A percentile compares a stretch with the other conserved stretches of the same genome.
Evolutionary conservation across 1,140 invertebrate genomes (phyloP).

Genomic region (Sitodiplosis mosellana): DNA sequence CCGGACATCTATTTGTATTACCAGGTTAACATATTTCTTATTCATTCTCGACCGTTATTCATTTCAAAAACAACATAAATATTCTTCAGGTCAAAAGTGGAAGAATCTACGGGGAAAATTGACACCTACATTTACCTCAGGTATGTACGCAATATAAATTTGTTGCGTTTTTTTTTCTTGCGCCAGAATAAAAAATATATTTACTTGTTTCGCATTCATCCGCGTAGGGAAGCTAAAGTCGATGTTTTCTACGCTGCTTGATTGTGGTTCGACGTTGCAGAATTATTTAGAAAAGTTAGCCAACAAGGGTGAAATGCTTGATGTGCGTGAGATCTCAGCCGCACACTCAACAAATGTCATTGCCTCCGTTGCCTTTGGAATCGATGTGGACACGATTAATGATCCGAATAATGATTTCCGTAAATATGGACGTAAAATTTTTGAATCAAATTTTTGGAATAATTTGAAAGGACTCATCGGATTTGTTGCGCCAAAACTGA

Average conservation of each 20-base stretch:
- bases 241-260: conserved; percentile 25
- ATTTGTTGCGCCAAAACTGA: not conserved
- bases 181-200: too few relatives aligned
- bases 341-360: conserved; percentile 28
- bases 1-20: too few relatives aligned
- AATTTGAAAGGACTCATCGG: not conserved
- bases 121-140: too few relatives aligned
- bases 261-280: conserved; percentile 13
- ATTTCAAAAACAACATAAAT: too few relatives aligned
- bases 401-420: not conserved
- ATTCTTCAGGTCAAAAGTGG: conserved; percentile 30
- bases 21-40: too few relatives aligned
- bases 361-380: conserved; percentile 24
- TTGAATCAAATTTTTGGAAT: not conserved
- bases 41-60: too few relatives aligned
- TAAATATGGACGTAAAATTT: not conserved
- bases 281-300: not conserved
- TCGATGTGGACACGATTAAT: not conserved
- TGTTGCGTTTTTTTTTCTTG: too few relatives aligned
- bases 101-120: conserved; percentile 29
- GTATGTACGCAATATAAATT: too few relatives aligned
- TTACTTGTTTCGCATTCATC: too few relatives aligned
- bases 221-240: conserved; percentile 28
- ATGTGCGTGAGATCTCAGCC: conserved; percentile 20
- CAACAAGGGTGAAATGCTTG: conserved; percentile 7